Evolutionary conservation across 2,888 invertebrate genomes (phyloP).

Genomic region (Calliphora vomitoria): DNA sequence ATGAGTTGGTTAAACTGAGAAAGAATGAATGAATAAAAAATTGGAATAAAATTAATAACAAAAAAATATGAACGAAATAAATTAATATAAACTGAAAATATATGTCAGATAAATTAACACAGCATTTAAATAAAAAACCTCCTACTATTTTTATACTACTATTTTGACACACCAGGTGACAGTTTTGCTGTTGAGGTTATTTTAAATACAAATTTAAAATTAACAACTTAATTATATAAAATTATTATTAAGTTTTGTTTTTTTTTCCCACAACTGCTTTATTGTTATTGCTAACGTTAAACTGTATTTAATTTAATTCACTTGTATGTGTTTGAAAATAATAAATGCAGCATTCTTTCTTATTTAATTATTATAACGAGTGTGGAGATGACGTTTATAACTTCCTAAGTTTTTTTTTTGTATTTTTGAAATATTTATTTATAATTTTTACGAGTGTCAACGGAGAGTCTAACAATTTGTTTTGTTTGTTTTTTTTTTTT

Average conservation of each 20-base stretch:
- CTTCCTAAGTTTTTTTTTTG: constrained; percentile 30
- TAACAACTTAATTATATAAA: constrained; percentile 58
- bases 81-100: constrained; percentile 56
- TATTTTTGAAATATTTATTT: constrained; percentile 29
- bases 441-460: constrained; percentile 26
- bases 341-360: not conserved
- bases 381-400: constrained; percentile 31
- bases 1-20: constrained; percentile 26
- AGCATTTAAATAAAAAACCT: constrained; percentile 3
- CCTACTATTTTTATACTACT: constrained; percentile 1
- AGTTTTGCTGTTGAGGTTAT: constrained; percentile 21
- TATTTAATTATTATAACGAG: constrained; percentile 10
- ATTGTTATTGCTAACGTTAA: constrained; percentile 17
- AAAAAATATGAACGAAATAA: constrained; percentile 29
- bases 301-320: constrained; percentile 30
- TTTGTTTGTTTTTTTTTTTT: constrained; percentile 13
- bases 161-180: constrained; percentile 23
- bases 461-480: constrained; percentile 29
- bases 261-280: not conserved
- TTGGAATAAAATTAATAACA: constrained; percentile 3
- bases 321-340: not conserved
- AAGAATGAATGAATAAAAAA: not conserved
- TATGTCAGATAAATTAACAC: constrained; percentile 48
- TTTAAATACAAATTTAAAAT: constrained; percentile 43
- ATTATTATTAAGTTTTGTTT: constrained; percentile 16